Evolutionary conservation across 2,797 vertebrate genomes (phyloP).

Genomic region (Hemitrygon akajei): DNA sequence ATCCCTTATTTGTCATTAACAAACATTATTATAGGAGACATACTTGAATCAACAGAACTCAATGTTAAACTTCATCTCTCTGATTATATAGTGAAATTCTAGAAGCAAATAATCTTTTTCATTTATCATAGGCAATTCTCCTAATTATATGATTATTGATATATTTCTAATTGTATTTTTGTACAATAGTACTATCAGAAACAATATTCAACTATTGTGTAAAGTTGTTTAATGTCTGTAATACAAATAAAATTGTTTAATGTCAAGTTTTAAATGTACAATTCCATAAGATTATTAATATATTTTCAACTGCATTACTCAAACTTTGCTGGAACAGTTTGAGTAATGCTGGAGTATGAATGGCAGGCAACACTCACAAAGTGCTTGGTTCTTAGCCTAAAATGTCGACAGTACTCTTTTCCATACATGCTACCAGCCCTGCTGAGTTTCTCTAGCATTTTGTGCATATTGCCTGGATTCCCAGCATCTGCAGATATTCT

Average conservation of each 20-base stretch:
- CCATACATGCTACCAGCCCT: too few species aligned
- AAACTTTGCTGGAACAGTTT: not conserved
- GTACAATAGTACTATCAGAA: not conserved
- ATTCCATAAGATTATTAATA: not conserved
- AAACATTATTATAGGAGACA: not conserved
- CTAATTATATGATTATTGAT: not conserved
- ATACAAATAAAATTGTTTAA: not conserved
- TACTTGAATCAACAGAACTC: not conserved
- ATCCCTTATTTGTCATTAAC: not conserved
- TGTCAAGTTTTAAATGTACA: not conserved
- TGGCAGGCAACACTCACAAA: too few species aligned
- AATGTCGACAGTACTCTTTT: too few species aligned
- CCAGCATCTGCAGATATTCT: too few species aligned
- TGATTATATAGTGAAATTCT: not conserved
- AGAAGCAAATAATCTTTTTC: not conserved
- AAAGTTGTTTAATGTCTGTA: not conserved
- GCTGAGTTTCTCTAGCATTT: too few species aligned
- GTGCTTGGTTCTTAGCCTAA: too few species aligned
- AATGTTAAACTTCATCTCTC: not conserved
- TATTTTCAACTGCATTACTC: not conserved
- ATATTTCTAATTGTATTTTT: not conserved
- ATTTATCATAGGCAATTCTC: not conserved
- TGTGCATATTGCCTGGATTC: too few species aligned
- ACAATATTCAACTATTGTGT: not conserved
- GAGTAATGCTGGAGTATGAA: too few species aligned